Evolutionary conservation across 1,140 invertebrate genomes (phyloP), one percentile per base, ranked within the genome.

Genomic region (Drosophila erecta): DNA sequence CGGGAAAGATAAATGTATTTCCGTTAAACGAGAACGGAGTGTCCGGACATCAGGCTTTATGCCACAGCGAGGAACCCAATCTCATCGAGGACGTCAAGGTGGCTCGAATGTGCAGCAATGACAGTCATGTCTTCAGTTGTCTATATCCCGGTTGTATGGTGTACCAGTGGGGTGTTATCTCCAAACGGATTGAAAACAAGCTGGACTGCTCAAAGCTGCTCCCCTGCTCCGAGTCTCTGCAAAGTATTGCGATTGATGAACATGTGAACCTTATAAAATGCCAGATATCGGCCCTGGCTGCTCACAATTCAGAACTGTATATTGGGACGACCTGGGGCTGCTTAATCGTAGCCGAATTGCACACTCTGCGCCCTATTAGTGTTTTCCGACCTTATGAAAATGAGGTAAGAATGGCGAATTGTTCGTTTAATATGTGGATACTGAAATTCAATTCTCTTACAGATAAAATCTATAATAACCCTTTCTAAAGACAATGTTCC

Each of bases 241-340:
- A 97, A 83, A 98, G 97, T 12, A 98, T 98, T 59, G 96, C 96
- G 35, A 97, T 98, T 72, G 97, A 98, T 92, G 97, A 98, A 81
- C 96, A 96, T 89, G 93, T 97, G 0, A 96, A 95, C 46, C 95
- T 95, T 3, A 96, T 95, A 33, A 94, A 95, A 76, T 97, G 96
- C 81, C 95, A 97, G 94, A 96, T 98, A 17, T 97, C 97, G 11
- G 95, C 96, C 37, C 91, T 98, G 60, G 95, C 96, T 58, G 93
- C 95, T 17, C 93, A 95, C 70, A 94, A 95, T 47, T 94, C 94
- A 56, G 94, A 96, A 64, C 92, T 98, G 8, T 98, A 97, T 89
- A 96, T 98, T 55, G 98, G 97, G 38, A 98, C 97, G 2, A 97
- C 96, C 2, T 98, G 97, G 96, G 98, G 98, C 8, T 98, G 97